phyloP scores from a whole-genome alignment of 2,113 vertebrate species.

The Actinemys pallida region DNA sequence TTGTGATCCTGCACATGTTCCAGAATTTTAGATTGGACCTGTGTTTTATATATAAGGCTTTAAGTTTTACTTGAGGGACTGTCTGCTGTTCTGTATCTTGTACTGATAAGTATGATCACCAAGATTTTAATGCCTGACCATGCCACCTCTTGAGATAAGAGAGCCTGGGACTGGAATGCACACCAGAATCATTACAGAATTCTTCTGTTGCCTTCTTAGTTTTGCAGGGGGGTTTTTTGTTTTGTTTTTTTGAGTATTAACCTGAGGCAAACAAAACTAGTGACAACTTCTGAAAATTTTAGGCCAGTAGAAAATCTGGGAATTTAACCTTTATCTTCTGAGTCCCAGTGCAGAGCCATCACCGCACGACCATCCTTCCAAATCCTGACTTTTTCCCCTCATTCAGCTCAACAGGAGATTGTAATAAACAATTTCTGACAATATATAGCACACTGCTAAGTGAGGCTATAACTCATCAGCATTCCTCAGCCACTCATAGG shows the following conservation, averaged over 20 bases:
- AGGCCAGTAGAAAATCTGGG: neutral
- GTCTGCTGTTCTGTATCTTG: neutral
- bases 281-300: neutral
- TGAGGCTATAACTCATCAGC: neutral
- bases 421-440: neutral
- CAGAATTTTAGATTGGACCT: neutral
- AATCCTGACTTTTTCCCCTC: neutral
- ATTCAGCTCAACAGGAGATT: neutral
- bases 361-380: neutral
- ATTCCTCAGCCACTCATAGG: neutral
- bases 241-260: neutral
- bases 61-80: fast-evolving
- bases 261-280: neutral
- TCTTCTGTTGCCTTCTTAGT: neutral
- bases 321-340: neutral
- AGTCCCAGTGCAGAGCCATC: neutral
- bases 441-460: neutral
- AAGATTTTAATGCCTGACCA: fast-evolving
- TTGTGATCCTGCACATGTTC: neutral
- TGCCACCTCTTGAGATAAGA: neutral
- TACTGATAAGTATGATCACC: fast-evolving
- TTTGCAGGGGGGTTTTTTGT: neutral
- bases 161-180: neutral
- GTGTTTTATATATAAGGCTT: neutral
- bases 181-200: neutral